phyloP scores from a whole-genome alignment of 2,888 invertebrate species.

The Andrena fulva region DNA sequence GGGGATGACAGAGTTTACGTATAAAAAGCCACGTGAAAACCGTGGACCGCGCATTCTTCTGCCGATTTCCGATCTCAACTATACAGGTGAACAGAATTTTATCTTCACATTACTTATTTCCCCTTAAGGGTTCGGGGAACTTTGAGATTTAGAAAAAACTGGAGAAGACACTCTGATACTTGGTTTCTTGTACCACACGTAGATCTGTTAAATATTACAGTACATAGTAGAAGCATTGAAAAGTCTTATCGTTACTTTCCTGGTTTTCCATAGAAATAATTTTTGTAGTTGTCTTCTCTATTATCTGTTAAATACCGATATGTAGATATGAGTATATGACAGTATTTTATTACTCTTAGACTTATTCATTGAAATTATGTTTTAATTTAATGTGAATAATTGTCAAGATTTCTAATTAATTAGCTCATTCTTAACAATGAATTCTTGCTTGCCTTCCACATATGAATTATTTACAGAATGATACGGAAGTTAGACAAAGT shows the following conservation, averaged over 20 bases:
- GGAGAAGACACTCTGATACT: background rate
- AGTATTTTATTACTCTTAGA: background rate
- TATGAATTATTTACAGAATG: too few relatives aligned
- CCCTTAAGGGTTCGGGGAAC: background rate
- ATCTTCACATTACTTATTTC: background rate
- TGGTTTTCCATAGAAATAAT: too few relatives aligned
- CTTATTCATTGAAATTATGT: background rate
- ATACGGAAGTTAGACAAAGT: too few relatives aligned
- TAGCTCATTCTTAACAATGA: background rate
- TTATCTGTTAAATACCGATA: too few relatives aligned
- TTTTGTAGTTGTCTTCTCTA: too few relatives aligned
- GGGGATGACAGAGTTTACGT: slow-evolving; percentile 52
- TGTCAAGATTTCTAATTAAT: background rate
- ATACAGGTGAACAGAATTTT: slow-evolving; percentile 51
- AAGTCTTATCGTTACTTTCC: too few relatives aligned
- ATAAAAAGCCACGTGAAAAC: slow-evolving; percentile 69
- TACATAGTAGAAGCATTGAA: too few relatives aligned
- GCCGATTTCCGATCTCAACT: slow-evolving; percentile 42
- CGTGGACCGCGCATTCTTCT: slow-evolving; percentile 48
- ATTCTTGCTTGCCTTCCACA: background rate
- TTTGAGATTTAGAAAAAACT: background rate
- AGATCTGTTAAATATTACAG: too few relatives aligned
- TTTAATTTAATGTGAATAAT: background rate
- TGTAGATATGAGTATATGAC: too few relatives aligned
- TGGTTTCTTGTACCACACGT: too few relatives aligned